A percentile compares a stretch with the other conserved stretches of the same genome.
Conservation (phyloP, 2,113 vertebrate genomes). For the Scophthalmus maximus region DNA sequence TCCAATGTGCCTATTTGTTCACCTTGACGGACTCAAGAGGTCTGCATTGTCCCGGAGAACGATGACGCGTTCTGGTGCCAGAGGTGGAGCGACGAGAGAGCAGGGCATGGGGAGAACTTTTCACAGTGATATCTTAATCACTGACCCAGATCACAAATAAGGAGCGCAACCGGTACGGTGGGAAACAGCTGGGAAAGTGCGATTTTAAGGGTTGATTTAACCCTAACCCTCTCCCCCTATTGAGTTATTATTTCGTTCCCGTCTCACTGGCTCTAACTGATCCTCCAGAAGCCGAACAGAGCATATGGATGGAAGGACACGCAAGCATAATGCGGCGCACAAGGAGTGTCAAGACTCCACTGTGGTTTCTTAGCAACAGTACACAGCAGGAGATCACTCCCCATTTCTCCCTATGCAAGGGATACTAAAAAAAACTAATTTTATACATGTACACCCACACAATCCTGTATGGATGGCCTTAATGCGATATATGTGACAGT, state of each 20-base stretch:
- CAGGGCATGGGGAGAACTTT: background rate
- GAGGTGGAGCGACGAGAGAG: background rate
- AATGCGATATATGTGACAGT: background rate
- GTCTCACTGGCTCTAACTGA: background rate
- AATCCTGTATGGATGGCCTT: too few species aligned
- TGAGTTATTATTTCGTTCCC: background rate
- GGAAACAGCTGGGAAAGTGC: background rate
- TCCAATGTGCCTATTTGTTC: background rate
- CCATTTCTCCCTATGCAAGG: slow-evolving; percentile 2
- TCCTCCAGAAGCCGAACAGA: slow-evolving; percentile 21
- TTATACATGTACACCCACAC: too few species aligned
- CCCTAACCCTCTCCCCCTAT: background rate
- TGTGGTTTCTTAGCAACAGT: slow-evolving; percentile 70
- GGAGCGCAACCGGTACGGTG: background rate
- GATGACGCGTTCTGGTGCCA: too few species aligned
- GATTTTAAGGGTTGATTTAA: background rate
- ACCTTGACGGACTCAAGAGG: background rate
- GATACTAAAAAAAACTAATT: background rate
- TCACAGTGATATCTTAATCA: background rate
- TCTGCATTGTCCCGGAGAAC: background rate
- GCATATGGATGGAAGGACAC: slow-evolving; percentile 44
- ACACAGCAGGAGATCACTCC: slow-evolving; percentile 45
- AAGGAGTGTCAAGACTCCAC: slow-evolving; percentile 38
- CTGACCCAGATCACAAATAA: background rate
- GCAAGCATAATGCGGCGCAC: slow-evolving; percentile 57